phyloP scores from a whole-genome alignment of 2,113 vertebrate species.

The Notechis scutatus region DNA sequence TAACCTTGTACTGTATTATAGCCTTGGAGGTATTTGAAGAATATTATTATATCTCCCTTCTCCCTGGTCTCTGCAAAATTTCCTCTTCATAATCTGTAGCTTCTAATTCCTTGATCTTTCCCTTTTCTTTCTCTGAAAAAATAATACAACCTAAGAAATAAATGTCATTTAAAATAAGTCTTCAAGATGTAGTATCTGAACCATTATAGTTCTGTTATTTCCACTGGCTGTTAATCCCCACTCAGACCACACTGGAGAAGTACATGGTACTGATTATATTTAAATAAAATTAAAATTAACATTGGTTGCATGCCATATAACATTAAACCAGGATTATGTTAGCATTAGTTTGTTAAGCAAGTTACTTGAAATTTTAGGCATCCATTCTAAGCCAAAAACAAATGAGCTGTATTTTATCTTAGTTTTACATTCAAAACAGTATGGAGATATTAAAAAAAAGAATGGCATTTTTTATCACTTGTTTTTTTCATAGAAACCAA shows the following conservation, averaged over 20 bases:
- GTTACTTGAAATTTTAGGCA: neutral
- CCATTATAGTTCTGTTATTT: neutral
- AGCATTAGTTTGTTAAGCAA: neutral
- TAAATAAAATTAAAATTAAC: neutral
- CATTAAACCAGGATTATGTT: neutral
- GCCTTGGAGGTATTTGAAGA: neutral
- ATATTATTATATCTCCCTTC: neutral
- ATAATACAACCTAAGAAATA: neutral
- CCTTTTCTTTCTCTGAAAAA: neutral
- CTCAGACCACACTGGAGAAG: neutral
- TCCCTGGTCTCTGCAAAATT: neutral
- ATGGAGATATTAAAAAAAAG: neutral
- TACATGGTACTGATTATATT: neutral
- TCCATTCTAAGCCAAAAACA: neutral
- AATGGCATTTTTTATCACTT: neutral
- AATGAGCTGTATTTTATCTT: neutral
- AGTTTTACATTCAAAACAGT: neutral
- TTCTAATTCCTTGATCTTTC: neutral
- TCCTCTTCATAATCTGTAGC: neutral
- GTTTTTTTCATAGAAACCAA: neutral
- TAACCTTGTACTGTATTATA: neutral
- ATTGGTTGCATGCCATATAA: neutral
- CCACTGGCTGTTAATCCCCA: neutral
- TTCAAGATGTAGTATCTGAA: neutral
- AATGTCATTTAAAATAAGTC: neutral